phyloP scores from a whole-genome alignment of 2,888 invertebrate species.

The Parapristionchus giblindavisi region DNA sequence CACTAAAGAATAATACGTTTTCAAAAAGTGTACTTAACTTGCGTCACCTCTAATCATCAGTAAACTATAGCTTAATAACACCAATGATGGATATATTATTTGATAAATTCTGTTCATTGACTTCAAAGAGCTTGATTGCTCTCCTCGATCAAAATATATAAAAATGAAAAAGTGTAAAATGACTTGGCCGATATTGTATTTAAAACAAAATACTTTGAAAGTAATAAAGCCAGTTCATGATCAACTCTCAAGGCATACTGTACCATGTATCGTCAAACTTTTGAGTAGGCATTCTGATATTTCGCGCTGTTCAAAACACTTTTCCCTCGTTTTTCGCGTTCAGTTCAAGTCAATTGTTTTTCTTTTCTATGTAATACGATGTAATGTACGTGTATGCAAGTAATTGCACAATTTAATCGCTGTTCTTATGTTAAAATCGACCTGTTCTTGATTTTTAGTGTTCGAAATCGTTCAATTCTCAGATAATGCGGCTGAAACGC shows the following conservation, averaged over 20 bases:
- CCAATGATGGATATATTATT: too few species aligned
- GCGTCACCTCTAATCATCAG: too few species aligned
- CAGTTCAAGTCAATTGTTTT: background rate
- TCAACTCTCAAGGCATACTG: conserved; percentile 1
- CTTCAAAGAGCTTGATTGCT: too few species aligned
- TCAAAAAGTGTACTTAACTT: too few species aligned
- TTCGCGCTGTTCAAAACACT: background rate
- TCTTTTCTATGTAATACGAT: background rate
- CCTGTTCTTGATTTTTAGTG: background rate
- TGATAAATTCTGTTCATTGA: too few species aligned
- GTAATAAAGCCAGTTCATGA: background rate
- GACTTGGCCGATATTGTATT: background rate
- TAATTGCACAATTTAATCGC: too few species aligned
- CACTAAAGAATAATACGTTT: too few species aligned
- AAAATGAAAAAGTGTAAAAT: background rate
- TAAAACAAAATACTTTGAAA: background rate
- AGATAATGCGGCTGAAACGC: conserved; percentile 27
- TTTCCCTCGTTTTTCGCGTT: background rate
- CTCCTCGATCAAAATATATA: too few species aligned
- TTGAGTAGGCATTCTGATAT: too few species aligned
- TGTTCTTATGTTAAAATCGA: background rate
- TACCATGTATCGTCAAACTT: background rate
- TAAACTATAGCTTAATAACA: too few species aligned
- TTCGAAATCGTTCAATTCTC: background rate
- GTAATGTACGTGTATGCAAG: too few species aligned